Base-by-base conservation (phyloP, 2,797 vertebrate genomes). In the Hydrolagus colliei region DNA sequence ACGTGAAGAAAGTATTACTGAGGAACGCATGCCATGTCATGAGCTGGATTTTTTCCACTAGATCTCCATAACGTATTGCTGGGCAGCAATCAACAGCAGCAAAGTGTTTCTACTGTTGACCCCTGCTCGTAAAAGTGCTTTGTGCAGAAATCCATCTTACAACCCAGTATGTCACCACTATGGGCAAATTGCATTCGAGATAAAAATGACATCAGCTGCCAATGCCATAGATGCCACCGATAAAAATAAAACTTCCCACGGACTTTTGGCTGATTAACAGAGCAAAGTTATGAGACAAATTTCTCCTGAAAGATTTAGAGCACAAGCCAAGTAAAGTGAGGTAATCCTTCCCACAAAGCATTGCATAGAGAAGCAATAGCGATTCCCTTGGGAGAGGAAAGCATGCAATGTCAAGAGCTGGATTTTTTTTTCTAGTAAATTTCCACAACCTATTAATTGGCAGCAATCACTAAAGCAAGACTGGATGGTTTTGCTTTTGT, bases 231-330 rank as follows among this genome's bases (percentile, higher is more conserved):
- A 84, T 84, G 27, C 20, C 27, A 20, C n/a, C 18, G 79, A 18
- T 71, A 84, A 84, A 84, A 84, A 84, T 84, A 84, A 84, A 84
- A 84, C 65, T 68, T 84, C 79, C 79, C 79, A 84, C 79, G 71
- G 65, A 71, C 67, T 18, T 84, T 52, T 84, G 79, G 62, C 79
- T 84, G 79, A 84, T 52, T 32, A 84, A 68, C 79, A 84, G 52
- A 77, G 59, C 68, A 80, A 82, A 18, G 63, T 68, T 84, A 71
- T 71, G 32, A 35, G 27, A 84, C 16, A 32, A 18, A 71, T 71
- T 71, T 71, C 32, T 68, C 79, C 41, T 84, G 62, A 84, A 84
- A 35, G 32, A 84, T 68, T 84, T 2, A n/a, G 65, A 41, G 65
- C 65, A 84, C 32, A 80, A 71, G 18, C 65, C 20, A 67, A 27